Conservation (phyloP, 2,113 vertebrate genomes). For the Coracopsis vasa region DNA sequence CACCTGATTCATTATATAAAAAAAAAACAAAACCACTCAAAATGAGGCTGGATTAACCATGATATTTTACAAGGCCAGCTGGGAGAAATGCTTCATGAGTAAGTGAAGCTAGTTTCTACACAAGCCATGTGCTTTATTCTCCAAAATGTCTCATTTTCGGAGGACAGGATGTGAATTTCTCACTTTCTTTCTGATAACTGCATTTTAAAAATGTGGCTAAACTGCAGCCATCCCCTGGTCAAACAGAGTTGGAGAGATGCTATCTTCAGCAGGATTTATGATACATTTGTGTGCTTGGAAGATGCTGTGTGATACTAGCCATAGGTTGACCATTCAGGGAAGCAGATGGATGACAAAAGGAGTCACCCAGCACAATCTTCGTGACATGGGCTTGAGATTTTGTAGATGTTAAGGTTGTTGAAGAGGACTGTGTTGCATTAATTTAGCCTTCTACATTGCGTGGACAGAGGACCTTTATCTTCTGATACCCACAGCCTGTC, state of each 20-base stretch:
- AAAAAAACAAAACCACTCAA: background rate
- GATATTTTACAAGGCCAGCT: slow-evolving; percentile 33
- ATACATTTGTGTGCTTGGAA: background rate
- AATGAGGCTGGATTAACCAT: background rate
- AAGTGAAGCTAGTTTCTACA: background rate
- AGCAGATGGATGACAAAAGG: background rate
- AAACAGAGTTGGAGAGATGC: background rate
- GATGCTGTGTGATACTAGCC: background rate
- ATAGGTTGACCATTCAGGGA: background rate
- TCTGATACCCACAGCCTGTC: background rate
- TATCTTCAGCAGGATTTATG: background rate
- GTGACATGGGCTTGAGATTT: background rate
- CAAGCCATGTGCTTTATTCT: background rate
- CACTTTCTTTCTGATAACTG: background rate
- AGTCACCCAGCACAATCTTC: background rate
- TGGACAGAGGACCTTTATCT: background rate
- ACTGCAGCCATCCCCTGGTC: background rate
- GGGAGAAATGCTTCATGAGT: slow-evolving; percentile 9
- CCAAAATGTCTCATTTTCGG: background rate
- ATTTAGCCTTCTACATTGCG: background rate
- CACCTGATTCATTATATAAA: slow-evolving; percentile 33
- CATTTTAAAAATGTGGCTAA: background rate
- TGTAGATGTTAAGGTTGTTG: background rate
- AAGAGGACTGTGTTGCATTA: background rate
- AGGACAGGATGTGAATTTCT: background rate